Percentiles rank a stretch among this genome's conserved stretches.
Evolutionary conservation across 30 jellyfish, hydroid and myxozoan species (phyloP).

Genomic region (Clytia hemisphaerica): DNA sequence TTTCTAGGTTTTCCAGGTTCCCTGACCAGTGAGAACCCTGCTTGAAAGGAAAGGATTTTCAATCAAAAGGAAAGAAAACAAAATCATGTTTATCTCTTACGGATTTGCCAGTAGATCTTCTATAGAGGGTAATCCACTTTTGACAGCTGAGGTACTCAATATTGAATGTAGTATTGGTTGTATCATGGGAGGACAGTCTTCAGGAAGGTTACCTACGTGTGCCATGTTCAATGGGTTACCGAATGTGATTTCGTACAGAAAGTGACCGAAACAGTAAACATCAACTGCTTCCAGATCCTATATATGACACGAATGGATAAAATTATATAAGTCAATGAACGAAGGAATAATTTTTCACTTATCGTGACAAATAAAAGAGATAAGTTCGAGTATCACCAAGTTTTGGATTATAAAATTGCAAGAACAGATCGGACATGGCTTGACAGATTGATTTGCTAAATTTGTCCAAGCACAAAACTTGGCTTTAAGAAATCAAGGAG

Average conservation of each 20-base stretch:
- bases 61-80: background rate
- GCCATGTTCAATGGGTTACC: slow-evolving; percentile 64
- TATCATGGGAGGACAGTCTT: slow-evolving; percentile 67
- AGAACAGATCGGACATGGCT: too few relatives aligned
- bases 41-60: background rate
- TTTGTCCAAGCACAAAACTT: too few relatives aligned
- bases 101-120: slow-evolving; percentile 77
- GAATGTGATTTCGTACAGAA: slow-evolving; percentile 76
- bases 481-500: too few relatives aligned
- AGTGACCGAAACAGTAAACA: slow-evolving; percentile 86
- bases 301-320: too few relatives aligned
- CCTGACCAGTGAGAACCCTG: too few relatives aligned
- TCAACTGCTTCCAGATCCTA: slow-evolving; percentile 71
- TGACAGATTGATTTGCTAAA: too few relatives aligned
- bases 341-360: too few relatives aligned
- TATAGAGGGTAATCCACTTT: slow-evolving; percentile 79
- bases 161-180: slow-evolving; percentile 79
- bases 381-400: background rate
- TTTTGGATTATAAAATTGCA: too few relatives aligned
- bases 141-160: slow-evolving; percentile 62
- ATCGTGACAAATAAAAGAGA: background rate
- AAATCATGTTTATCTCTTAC: slow-evolving; percentile 33
- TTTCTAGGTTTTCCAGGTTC: too few relatives aligned
- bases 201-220: slow-evolving; percentile 58
- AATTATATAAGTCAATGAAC: too few relatives aligned